A percentile compares a stretch with the other conserved stretches of the same genome.
These are phyloP conservation scores for Orthosia incerta DNA, from an alignment of 2,888 invertebrate genomes.

Conservation along the genomic window DNA sequence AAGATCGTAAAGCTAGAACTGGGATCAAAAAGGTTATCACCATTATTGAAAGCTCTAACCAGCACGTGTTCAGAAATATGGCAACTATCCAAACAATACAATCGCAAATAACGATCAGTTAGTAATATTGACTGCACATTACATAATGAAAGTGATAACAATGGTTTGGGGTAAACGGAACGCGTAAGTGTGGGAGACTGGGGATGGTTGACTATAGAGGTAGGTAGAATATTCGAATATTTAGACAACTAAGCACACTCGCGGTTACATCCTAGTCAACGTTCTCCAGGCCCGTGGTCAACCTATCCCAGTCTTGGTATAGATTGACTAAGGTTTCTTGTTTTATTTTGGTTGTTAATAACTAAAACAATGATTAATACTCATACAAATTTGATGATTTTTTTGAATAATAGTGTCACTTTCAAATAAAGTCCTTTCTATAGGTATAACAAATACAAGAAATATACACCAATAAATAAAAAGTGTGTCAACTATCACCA, in stretches of 20 bases:
- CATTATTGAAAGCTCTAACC: slow-evolving; percentile 28
- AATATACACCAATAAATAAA: not conserved
- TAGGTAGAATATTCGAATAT: too few relatives aligned
- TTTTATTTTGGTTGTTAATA: too few relatives aligned
- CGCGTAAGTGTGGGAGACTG: slow-evolving; percentile 14
- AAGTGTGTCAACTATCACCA: too few relatives aligned
- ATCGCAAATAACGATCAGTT: slow-evolving; percentile 51
- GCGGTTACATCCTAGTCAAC: not conserved
- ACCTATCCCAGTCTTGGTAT: not conserved
- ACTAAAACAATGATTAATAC: not conserved
- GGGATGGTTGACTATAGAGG: too few relatives aligned
- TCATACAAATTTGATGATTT: too few relatives aligned
- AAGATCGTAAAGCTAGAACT: slow-evolving; percentile 24
- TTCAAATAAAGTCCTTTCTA: not conserved
- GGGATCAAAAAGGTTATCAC: slow-evolving; percentile 39
- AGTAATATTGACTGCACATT: slow-evolving; percentile 50
- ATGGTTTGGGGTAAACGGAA: slow-evolving; percentile 57
- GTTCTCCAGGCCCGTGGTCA: not conserved
- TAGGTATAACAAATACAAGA: not conserved
- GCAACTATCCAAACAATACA: slow-evolving; percentile 41
- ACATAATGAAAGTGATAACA: slow-evolving; percentile 64
- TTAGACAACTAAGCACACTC: too few relatives aligned
- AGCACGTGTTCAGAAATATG: slow-evolving; percentile 55
- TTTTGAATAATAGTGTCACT: too few relatives aligned
- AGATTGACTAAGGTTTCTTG: not conserved